phyloP scores from a whole-genome alignment of 2,797 vertebrate species.

The Macroramphosus scolopax region DNA sequence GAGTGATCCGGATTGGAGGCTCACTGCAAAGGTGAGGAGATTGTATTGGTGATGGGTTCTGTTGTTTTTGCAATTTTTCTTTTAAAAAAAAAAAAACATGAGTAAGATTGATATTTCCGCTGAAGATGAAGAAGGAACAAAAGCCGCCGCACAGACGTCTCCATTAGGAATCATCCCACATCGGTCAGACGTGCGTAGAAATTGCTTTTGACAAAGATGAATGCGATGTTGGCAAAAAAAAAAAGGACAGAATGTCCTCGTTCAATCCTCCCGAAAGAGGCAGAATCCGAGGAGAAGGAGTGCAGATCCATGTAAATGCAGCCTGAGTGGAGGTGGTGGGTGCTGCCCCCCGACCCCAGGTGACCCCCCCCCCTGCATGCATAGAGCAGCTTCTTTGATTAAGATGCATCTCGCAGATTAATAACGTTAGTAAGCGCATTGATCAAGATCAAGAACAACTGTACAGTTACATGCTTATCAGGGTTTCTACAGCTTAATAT shows the following conservation, averaged over 20 bases:
- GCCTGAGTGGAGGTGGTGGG: constrained; percentile 7
- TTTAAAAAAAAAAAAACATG: no score
- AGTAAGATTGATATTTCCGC: not conserved
- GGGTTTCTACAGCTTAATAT: no score
- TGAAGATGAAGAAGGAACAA: constrained; percentile 11
- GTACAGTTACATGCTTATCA: no score
- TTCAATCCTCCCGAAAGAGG: constrained; percentile 22
- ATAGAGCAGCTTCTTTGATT: constrained; percentile 11
- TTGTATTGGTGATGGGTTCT: constrained; percentile 2
- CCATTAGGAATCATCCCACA: constrained; percentile 12
- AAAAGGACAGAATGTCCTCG: not conserved
- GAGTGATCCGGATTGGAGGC: constrained; percentile 1
- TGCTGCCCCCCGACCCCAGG: constrained; percentile 7
- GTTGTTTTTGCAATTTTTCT: no score
- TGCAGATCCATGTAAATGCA: constrained; percentile 27
- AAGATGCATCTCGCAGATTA: no score
- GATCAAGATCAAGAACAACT: no score
- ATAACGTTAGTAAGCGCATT: no score
- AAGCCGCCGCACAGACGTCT: constrained; percentile 18
- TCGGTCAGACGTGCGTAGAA: constrained; percentile 12
- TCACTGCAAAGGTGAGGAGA: not conserved
- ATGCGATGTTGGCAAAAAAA: constrained; percentile 11
- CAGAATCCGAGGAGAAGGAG: constrained; percentile 16
- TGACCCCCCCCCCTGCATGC: constrained; percentile 5
- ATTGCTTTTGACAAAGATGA: constrained; percentile 21